Conservation (phyloP, 2,797 vertebrate species). For the Falco columbarius region DNA sequence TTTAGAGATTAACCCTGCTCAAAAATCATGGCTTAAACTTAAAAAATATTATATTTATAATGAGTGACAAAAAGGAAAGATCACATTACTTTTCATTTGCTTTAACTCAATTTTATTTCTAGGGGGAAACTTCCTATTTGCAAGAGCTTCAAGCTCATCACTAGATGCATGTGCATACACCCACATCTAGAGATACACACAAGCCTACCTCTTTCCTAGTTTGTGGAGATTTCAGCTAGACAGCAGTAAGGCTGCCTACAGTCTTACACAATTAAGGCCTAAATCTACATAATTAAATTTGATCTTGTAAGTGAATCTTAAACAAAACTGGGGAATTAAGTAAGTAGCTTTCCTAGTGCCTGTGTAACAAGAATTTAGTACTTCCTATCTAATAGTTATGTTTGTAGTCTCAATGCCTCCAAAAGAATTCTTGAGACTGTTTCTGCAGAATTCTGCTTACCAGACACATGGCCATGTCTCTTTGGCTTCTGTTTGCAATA, state of each 20-base stretch:
- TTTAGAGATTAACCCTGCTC: background rate
- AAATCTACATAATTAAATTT: background rate
- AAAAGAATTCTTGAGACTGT: background rate
- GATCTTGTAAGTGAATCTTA: background rate
- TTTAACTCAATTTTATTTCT: background rate
- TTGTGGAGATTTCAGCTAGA: background rate
- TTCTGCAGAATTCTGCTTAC: background rate
- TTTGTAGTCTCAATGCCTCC: background rate
- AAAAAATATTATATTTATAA: background rate
- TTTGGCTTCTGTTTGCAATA: background rate
- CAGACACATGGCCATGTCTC: background rate
- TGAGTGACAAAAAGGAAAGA: rapidly evolving
- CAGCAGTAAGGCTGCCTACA: background rate
- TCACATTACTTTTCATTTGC: background rate
- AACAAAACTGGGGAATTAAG: background rate
- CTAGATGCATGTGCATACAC: background rate
- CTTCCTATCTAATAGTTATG: background rate
- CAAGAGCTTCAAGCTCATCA: background rate
- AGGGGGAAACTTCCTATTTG: background rate
- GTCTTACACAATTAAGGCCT: background rate
- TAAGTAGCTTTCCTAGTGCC: background rate
- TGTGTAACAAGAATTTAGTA: background rate
- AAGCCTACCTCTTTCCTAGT: background rate
- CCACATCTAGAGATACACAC: background rate
- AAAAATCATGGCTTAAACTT: background rate